Percentiles rank a stretch among this genome's conserved stretches.
phyloP scores from a whole-genome alignment of 2,113 vertebrate genomes.

The Noctilio leporinus region DNA sequence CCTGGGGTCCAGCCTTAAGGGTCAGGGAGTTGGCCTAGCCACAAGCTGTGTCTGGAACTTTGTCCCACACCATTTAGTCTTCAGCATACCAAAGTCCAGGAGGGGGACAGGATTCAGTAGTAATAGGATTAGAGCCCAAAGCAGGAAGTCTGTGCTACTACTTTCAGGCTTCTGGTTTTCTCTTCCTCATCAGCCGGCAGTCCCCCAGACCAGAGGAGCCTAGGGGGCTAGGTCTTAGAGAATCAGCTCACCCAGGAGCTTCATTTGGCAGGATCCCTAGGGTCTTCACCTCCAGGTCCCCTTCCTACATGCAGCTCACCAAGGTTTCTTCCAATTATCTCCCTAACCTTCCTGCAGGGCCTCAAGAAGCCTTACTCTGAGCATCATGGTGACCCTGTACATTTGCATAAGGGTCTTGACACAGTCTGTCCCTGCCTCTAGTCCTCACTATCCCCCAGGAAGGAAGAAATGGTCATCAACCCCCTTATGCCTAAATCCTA shows the following conservation, averaged over 20 bases:
- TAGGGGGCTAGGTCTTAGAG: not conserved
- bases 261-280: not conserved
- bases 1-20: not conserved
- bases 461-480: not conserved
- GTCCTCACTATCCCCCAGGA: not conserved
- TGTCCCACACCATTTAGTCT: not conserved
- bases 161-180: not conserved
- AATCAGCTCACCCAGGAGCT: not conserved
- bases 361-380: not conserved
- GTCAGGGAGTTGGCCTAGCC: not conserved
- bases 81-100: fast-evolving
- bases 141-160: not conserved
- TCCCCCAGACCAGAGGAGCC: not conserved
- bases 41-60: not conserved
- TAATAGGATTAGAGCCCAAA: not conserved
- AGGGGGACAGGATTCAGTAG: fast-evolving
- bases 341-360: fast-evolving
- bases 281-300: not conserved
- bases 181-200: not conserved
- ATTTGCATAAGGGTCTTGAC: not conserved
- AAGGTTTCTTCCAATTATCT: not conserved
- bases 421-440: not conserved
- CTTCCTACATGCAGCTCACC: not conserved
- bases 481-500: not conserved
- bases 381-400: too few species aligned